Percentiles rank a stretch among this genome's conserved stretches.
Evolutionary conservation across 2,113 vertebrate genomes (phyloP).

Genomic region (Equus quagga): DNA sequence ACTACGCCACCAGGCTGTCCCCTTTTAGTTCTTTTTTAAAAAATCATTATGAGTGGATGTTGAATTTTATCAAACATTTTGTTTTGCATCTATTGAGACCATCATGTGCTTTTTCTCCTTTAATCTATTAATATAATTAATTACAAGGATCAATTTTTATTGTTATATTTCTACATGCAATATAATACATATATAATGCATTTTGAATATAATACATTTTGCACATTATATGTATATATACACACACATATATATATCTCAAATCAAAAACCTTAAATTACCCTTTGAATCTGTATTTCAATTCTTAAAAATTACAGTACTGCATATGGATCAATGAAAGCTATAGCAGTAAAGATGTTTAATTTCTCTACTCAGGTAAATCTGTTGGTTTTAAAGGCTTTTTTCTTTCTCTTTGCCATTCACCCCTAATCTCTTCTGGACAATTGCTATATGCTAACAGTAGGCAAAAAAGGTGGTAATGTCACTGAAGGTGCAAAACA

Average conservation of each 20-base stretch:
- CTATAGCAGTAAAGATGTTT: not conserved
- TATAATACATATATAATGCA: not conserved
- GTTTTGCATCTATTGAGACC: not conserved
- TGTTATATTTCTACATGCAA: not conserved
- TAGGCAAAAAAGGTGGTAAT: not conserved
- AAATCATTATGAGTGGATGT: not conserved
- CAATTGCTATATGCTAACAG: not conserved
- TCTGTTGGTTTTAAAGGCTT: not conserved
- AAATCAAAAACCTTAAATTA: not conserved
- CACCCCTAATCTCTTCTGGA: not conserved
- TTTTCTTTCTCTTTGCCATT: not conserved
- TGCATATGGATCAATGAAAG: not conserved
- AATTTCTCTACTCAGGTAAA: not conserved
- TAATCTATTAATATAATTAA: not conserved
- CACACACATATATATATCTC: not conserved
- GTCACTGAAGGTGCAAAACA: not conserved
- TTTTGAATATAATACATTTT: not conserved
- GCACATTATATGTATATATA: not conserved
- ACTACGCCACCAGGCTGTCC: too few species aligned
- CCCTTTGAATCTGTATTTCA: slow-evolving; percentile 20
- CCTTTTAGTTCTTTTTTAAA: too few species aligned
- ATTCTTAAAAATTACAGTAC: slow-evolving; percentile 5
- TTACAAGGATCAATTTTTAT: not conserved
- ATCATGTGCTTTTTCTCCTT: not conserved
- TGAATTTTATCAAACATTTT: not conserved